Evolutionary conservation across 2,888 invertebrate species (phyloP).

Genomic region (Anthophora plumipes): DNA sequence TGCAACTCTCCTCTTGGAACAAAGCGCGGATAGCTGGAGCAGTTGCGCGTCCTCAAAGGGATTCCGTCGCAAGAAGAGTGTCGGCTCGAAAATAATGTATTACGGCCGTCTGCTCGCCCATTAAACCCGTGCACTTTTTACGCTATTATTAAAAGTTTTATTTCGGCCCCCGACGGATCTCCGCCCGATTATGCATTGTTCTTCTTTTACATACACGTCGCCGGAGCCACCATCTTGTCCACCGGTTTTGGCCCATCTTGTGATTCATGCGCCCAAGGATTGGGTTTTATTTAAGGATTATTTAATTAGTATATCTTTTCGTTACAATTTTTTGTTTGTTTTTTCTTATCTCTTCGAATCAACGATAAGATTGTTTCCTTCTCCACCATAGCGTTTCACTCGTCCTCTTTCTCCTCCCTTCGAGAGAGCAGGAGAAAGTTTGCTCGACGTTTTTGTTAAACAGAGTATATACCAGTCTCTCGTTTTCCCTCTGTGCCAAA

Average conservation of each 20-base stretch:
- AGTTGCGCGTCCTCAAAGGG: slow-evolving; percentile 62
- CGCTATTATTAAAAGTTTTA: slow-evolving; percentile 55
- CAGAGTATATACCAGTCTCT: no score
- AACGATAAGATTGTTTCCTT: not conserved
- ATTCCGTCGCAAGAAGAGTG: slow-evolving; percentile 62
- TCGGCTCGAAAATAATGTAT: slow-evolving; percentile 65
- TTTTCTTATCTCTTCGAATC: not conserved
- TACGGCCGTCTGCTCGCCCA: slow-evolving; percentile 40
- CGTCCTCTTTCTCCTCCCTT: no score
- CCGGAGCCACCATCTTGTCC: slow-evolving; percentile 7
- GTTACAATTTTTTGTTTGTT: not conserved
- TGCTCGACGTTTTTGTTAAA: no score
- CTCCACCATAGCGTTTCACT: no score
- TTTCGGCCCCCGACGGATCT: slow-evolving; percentile 22
- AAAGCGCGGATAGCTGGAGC: slow-evolving; percentile 63
- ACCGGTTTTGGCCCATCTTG: not conserved
- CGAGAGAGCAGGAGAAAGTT: no score
- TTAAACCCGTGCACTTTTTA: slow-evolving; percentile 47
- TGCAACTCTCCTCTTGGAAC: slow-evolving; percentile 58
- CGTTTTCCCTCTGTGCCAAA: no score
- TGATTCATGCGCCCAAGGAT: not conserved
- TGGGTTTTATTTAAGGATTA: not conserved
- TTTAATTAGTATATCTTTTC: slow-evolving; percentile 2
- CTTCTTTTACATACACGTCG: slow-evolving; percentile 17
- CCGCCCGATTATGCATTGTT: not conserved